Conservation (phyloP, 2,888 invertebrate genomes). For the Macrostomum cliftonense region DNA sequence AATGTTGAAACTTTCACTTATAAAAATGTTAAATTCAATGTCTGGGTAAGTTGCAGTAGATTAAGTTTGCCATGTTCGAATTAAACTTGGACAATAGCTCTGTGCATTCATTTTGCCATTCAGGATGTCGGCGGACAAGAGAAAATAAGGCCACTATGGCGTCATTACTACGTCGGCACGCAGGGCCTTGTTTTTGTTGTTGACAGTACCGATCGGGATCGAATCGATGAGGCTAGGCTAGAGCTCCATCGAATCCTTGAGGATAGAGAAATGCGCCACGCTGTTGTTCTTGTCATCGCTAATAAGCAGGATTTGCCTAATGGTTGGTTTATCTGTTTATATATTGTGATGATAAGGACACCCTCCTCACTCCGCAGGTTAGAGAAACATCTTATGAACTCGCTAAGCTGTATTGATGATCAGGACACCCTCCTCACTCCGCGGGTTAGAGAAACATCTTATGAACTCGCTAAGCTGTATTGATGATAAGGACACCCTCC, state of each 20-base stretch:
- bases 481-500: too few relatives aligned
- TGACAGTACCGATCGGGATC: slow-evolving; percentile 93
- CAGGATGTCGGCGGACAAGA: slow-evolving; percentile 97
- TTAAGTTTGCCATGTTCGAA: too few relatives aligned
- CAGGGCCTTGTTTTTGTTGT: slow-evolving; percentile 89
- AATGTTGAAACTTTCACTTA: slow-evolving; percentile 96
- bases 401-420: too few relatives aligned
- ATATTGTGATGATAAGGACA: too few relatives aligned
- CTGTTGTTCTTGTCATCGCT: slow-evolving; percentile 95
- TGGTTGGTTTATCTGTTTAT: slow-evolving; percentile 44
- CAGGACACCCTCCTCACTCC: too few relatives aligned
- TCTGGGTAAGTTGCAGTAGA: slow-evolving; percentile 53
- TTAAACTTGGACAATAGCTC: too few relatives aligned
- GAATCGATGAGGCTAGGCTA: slow-evolving; percentile 92
- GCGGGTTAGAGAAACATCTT: too few relatives aligned
- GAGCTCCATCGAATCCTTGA: slow-evolving; percentile 96
- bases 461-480: too few relatives aligned
- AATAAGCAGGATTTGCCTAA: slow-evolving; percentile 95
- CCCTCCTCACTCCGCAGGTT: too few relatives aligned
- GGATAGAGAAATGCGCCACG: slow-evolving; percentile 96
- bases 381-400: too few relatives aligned
- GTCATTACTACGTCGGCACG: slow-evolving; percentile 93
- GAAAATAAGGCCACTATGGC: slow-evolving; percentile 95
- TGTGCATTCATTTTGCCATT: background rate
- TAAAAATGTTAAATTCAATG: slow-evolving; percentile 95